Evolutionary conservation across 2,888 invertebrate genomes (phyloP).

Genomic region (Drosophila neotestacea): DNA sequence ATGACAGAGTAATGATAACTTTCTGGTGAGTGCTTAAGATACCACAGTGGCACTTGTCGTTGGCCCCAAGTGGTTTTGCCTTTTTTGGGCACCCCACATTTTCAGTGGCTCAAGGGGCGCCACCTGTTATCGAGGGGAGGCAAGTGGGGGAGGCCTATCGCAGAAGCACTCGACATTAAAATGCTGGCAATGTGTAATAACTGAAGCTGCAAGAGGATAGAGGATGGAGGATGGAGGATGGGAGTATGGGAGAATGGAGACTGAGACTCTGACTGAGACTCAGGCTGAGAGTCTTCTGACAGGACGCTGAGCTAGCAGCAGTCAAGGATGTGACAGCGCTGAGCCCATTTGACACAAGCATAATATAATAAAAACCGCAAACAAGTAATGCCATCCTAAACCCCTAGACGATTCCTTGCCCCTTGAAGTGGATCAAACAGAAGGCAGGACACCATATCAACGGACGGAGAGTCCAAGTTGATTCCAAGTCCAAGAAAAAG

Average conservation of each 20-base stretch:
- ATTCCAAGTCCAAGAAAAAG: slow-evolving; percentile 12
- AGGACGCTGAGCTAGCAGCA: slow-evolving; percentile 70
- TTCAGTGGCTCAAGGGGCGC: slow-evolving; percentile 7
- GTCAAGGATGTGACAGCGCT: slow-evolving; percentile 72
- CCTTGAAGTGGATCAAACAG: slow-evolving; percentile 33
- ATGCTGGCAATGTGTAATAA: slow-evolving; percentile 68
- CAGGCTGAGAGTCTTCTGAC: slow-evolving; percentile 52
- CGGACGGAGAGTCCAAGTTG: slow-evolving; percentile 22
- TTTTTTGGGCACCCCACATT: slow-evolving; percentile 22
- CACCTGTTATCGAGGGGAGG: slow-evolving; percentile 39
- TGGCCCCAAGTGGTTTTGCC: slow-evolving; percentile 36
- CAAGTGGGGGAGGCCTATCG: not conserved
- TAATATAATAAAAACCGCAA: slow-evolving; percentile 79
- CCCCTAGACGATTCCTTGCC: not conserved
- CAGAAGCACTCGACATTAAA: slow-evolving; percentile 58
- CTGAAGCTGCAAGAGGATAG: slow-evolving; percentile 18
- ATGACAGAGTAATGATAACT: slow-evolving; percentile 30
- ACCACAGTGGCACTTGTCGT: slow-evolving; percentile 17
- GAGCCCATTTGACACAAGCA: slow-evolving; percentile 77
- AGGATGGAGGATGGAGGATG: too few species aligned
- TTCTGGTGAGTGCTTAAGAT: slow-evolving; percentile 18
- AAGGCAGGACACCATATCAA: slow-evolving; percentile 12
- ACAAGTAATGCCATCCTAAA: slow-evolving; percentile 66
- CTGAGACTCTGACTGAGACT: slow-evolving; percentile 22
- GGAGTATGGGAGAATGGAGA: too few species aligned